Evolutionary conservation across 1,140 invertebrate genomes (phyloP).

Genomic region (Drosophila arawakana): DNA sequence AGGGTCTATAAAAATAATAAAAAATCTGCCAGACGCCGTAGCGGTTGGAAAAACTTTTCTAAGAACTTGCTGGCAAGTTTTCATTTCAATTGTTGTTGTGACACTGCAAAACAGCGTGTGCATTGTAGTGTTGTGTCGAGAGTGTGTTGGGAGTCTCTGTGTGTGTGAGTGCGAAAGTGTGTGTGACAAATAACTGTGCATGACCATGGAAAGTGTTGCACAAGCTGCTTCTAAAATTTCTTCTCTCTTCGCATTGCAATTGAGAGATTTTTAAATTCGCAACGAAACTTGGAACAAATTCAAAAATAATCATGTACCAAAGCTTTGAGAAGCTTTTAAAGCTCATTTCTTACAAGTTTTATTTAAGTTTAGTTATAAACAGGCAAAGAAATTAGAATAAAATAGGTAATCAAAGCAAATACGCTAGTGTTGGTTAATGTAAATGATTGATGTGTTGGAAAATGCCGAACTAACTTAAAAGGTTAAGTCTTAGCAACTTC

Average conservation of each 20-base stretch:
- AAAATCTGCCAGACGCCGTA: conserved; percentile 18
- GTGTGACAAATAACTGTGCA: conserved; percentile 63
- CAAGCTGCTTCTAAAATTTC: conserved; percentile 50
- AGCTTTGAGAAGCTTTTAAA: neutral
- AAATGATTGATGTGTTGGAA: neutral
- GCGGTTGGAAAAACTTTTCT: conserved; percentile 55
- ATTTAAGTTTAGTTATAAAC: too few relatives aligned
- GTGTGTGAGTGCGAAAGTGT: conserved; percentile 28
- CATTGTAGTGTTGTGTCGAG: conserved; percentile 9
- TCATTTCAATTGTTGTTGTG: conserved; percentile 28
- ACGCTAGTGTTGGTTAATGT: neutral
- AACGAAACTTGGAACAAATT: too few relatives aligned
- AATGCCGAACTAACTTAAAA: too few relatives aligned
- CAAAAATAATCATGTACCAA: neutral
- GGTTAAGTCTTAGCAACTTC: too few relatives aligned
- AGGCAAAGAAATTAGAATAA: too few relatives aligned
- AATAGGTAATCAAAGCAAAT: neutral
- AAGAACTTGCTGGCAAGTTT: conserved; percentile 58
- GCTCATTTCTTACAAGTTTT: too few relatives aligned
- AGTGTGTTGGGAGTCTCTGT: conserved; percentile 12
- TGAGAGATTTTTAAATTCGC: too few relatives aligned
- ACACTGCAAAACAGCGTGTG: conserved; percentile 50
- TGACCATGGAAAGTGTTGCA: conserved; percentile 53
- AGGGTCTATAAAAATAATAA: conserved; percentile 1
- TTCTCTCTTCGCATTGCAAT: neutral